phyloP scores from a whole-genome alignment of 2,113 vertebrate species.

The Sylvicapra grimmia region DNA sequence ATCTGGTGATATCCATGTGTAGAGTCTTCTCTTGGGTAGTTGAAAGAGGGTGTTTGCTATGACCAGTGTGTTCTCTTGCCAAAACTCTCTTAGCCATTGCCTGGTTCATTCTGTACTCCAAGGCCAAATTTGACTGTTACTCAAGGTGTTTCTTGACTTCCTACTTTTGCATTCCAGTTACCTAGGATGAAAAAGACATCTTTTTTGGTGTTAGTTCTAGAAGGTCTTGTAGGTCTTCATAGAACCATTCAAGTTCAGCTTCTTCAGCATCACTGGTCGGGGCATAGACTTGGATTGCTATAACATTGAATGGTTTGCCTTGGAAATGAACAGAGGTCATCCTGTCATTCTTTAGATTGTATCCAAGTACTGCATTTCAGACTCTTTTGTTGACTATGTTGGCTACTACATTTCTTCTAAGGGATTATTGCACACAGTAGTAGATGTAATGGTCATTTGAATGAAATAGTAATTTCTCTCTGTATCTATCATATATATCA shows the following conservation, averaged over 20 bases:
- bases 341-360: rapidly evolving
- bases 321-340: neutral
- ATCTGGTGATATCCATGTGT: neutral
- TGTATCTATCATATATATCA: neutral
- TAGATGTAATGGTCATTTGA: neutral
- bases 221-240: neutral
- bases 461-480: neutral
- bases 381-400: neutral
- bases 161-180: neutral
- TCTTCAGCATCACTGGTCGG: neutral
- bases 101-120: neutral
- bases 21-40: neutral
- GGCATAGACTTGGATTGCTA: neutral
- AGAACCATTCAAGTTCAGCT: neutral
- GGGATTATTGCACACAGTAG: neutral
- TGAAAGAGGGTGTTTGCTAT: neutral
- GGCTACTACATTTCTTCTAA: neutral
- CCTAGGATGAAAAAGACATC: neutral
- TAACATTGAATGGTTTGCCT: neutral
- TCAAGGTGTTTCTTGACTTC: neutral
- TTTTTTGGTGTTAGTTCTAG: neutral
- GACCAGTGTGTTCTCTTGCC: neutral
- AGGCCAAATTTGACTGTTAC: neutral
- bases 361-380: neutral
- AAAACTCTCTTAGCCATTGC: neutral